Evolutionary conservation across 2,888 invertebrate species (phyloP), one percentile per base, ranked within the genome.

Genomic region (Bugula neritina): DNA sequence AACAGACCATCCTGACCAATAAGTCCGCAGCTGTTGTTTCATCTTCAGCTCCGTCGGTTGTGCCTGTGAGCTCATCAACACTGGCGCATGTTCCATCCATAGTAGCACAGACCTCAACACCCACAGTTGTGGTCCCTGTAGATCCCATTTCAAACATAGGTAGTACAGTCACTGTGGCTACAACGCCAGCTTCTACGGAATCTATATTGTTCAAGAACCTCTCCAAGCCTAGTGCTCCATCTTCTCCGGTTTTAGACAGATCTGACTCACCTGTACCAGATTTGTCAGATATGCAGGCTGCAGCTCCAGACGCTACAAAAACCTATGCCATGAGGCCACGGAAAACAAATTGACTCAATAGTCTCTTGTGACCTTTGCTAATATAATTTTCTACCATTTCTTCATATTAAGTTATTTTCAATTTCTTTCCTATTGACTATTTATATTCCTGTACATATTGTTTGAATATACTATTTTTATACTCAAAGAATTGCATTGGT

Each of bases 291-390:
- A 13, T 63, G 34, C 63, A 63, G 34, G 31, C 63, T 2, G 13
- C 13, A 13, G n/a, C 34, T 31, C 63, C 63, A 3, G 63, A 63
- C 34, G 27, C 63, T 31, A 63, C 63, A 25, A 63, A 27, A 31
- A 63, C 63, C 1, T 63, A 63, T 31, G 63, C 63, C 5, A 63
- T 63, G 63, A 63, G 63, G 31, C 63, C 63, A 5, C 29, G 63
- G 1, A 63, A 63, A 63, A 63, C 63, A 5, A 63, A 21, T 10
- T 63, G 31, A 63, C 5, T 43, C n/a, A n/a, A n/a, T n/a, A n/a
- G n/a, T n/a, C n/a, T n/a, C n/a, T n/a, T n/a, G n/a, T n/a, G n/a
- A n/a, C n/a, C n/a, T n/a, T n/a, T n/a, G n/a, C n/a, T n/a, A n/a
- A n/a, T n/a, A n/a, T n/a, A n/a, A n/a, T n/a, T n/a, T n/a, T n/a